A percentile compares a stretch with the other conserved stretches of the same genome.
Conservation (phyloP, 2,113 vertebrate species). For the Grammomys surdaster region DNA sequence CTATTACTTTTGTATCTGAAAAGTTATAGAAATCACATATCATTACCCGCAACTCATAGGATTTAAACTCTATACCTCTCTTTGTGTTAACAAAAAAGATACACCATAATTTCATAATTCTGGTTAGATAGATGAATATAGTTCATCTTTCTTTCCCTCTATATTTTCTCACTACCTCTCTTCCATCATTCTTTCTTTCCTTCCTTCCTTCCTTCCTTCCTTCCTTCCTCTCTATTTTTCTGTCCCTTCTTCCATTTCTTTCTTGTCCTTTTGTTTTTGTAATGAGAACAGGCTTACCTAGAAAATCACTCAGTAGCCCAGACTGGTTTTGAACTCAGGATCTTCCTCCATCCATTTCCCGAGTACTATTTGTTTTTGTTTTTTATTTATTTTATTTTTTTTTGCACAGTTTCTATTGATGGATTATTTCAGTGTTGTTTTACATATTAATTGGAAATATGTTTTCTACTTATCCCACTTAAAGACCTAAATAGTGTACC, state of each 20-base stretch:
- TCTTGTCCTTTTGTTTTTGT: neutral
- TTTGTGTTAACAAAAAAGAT: neutral
- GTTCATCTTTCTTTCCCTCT: neutral
- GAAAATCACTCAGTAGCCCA: neutral
- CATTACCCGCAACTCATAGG: neutral
- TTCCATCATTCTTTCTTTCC: neutral
- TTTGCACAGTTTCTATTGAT: neutral
- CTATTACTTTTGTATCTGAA: neutral
- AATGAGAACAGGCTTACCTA: neutral
- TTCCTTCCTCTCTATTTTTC: too few species aligned
- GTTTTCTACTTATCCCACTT: neutral
- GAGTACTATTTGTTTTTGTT: neutral
- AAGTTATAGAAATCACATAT: neutral
- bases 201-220: neutral
- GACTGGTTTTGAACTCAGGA: neutral
- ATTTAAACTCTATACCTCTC: neutral
- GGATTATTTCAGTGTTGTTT: neutral
- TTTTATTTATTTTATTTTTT: too few species aligned
- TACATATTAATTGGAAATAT: neutral
- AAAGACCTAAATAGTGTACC: neutral
- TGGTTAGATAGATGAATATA: neutral
- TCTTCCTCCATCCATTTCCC: neutral
- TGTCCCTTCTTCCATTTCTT: neutral
- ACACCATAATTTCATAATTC: neutral
- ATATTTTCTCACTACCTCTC: accelerated